These are phyloP conservation scores for Coenonympha glycerion DNA, from an alignment of 2,888 invertebrate genomes.

Conservation along the genomic window DNA sequence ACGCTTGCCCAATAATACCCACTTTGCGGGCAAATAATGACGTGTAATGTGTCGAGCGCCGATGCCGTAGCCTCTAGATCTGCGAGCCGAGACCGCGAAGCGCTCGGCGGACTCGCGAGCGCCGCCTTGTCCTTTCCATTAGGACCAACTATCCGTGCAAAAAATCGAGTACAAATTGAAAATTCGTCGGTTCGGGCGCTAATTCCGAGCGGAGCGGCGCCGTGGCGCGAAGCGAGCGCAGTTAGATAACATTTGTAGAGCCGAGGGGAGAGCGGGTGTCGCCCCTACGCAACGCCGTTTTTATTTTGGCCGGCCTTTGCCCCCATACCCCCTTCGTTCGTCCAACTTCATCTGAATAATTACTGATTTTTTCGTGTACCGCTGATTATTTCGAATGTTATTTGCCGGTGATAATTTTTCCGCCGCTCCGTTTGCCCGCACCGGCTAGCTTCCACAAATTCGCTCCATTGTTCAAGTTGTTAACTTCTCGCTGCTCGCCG, in stretches of 20 bases:
- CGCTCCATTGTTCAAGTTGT: slow-evolving; percentile 16
- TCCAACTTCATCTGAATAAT: slow-evolving; percentile 77
- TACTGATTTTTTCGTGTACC: slow-evolving; percentile 77
- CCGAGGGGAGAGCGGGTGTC: slow-evolving; percentile 56
- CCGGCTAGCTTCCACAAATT: slow-evolving; percentile 24
- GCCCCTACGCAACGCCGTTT: slow-evolving; percentile 76
- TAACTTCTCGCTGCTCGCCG: slow-evolving; percentile 6
- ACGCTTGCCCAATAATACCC: slow-evolving; percentile 59
- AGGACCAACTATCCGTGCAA: slow-evolving; percentile 64
- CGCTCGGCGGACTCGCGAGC: slow-evolving; percentile 44
- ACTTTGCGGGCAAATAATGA: slow-evolving; percentile 48
- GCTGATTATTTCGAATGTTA: slow-evolving; percentile 76
- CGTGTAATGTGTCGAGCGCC: slow-evolving; percentile 31
- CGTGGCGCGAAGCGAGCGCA: slow-evolving; percentile 68
- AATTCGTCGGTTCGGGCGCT: slow-evolving; percentile 64
- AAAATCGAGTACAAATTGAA: slow-evolving; percentile 70
- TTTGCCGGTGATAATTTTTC: slow-evolving; percentile 74
- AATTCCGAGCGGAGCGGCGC: slow-evolving; percentile 66
- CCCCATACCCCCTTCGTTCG: slow-evolving; percentile 72
- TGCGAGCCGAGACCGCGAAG: slow-evolving; percentile 17
- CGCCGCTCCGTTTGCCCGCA: slow-evolving; percentile 64
- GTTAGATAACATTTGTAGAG: slow-evolving; percentile 76
- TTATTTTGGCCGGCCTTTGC: slow-evolving; percentile 75
- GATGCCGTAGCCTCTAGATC: slow-evolving; percentile 31
- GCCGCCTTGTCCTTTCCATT: slow-evolving; percentile 56